Percentiles rank a stretch among this genome's conserved stretches.
phyloP scores from a whole-genome alignment of 1,140 invertebrate genomes.

The Lordiphosa collinella region DNA sequence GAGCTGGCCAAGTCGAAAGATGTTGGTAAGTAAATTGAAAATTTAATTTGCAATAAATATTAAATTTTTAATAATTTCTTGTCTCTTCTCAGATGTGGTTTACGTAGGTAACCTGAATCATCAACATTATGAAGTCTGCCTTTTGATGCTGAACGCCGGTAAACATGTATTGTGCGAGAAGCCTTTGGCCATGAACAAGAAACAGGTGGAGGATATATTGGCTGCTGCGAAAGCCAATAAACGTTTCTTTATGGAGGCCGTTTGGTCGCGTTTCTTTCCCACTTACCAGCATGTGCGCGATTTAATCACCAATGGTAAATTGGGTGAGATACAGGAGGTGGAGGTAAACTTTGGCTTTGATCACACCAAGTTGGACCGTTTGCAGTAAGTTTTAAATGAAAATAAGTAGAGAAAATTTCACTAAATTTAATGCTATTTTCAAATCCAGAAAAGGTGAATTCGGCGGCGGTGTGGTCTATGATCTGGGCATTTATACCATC shows the following conservation, averaged over 20 bases:
- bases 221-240: constrained; percentile 84
- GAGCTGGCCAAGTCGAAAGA: constrained; percentile 86
- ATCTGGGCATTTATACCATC: constrained; percentile 90
- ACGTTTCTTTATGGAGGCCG: constrained; percentile 91
- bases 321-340: constrained; percentile 88
- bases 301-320: constrained; percentile 82
- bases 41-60: not conserved
- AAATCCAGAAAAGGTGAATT: constrained; percentile 81
- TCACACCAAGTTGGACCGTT: constrained; percentile 83
- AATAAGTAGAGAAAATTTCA: not conserved
- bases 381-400: constrained; percentile 81
- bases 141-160: constrained; percentile 87
- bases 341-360: constrained; percentile 85
- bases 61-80: not conserved
- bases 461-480: constrained; percentile 90
- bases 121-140: constrained; percentile 85
- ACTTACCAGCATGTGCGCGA: constrained; percentile 85
- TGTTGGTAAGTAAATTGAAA: constrained; percentile 84
- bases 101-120: constrained; percentile 89
- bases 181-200: constrained; percentile 87
- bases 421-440: not conserved
- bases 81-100: constrained; percentile 84
- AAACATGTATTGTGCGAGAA: constrained; percentile 94
- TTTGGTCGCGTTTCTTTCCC: constrained; percentile 92
- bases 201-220: constrained; percentile 85